A percentile compares a stretch with the other conserved stretches of the same genome.
Conservation (phyloP, 2,113 vertebrate genomes). For the Eclectus roratus region DNA sequence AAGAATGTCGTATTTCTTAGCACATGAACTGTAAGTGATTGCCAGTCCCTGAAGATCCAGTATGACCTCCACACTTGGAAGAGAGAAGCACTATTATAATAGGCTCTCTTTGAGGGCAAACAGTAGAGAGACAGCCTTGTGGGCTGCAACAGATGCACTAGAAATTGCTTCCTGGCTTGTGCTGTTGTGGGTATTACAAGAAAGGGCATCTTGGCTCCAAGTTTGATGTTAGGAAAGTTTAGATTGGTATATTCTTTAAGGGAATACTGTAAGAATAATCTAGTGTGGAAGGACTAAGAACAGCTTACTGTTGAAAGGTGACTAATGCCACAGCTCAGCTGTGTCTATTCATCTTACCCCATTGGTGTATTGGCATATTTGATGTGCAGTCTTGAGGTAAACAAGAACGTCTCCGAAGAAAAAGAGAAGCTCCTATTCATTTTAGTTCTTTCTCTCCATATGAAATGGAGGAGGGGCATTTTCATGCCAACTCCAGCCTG, state of each 20-base stretch:
- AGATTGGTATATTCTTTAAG: not conserved
- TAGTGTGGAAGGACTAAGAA: not conserved
- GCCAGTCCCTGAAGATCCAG: not conserved
- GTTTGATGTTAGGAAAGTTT: not conserved
- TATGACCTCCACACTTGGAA: not conserved
- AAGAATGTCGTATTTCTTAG: rapidly evolving
- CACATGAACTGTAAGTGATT: not conserved
- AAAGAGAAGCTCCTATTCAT: not conserved
- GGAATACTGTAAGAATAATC: not conserved
- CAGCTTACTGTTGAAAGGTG: not conserved
- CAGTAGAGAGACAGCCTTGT: not conserved
- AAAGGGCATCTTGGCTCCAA: not conserved
- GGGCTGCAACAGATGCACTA: not conserved
- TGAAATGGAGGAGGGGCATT: not conserved
- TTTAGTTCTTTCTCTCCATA: not conserved
- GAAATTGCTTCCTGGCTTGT: not conserved
- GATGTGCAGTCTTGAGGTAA: not conserved
- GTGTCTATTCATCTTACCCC: not conserved
- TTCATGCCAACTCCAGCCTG: not conserved
- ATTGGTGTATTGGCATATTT: not conserved
- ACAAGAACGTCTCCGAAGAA: not conserved
- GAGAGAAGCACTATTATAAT: not conserved
- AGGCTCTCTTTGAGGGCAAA: not conserved
- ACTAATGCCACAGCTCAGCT: not conserved
- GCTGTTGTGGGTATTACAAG: not conserved